phyloP scores from a whole-genome alignment of 2,113 vertebrate species.

The Passer montanus region DNA sequence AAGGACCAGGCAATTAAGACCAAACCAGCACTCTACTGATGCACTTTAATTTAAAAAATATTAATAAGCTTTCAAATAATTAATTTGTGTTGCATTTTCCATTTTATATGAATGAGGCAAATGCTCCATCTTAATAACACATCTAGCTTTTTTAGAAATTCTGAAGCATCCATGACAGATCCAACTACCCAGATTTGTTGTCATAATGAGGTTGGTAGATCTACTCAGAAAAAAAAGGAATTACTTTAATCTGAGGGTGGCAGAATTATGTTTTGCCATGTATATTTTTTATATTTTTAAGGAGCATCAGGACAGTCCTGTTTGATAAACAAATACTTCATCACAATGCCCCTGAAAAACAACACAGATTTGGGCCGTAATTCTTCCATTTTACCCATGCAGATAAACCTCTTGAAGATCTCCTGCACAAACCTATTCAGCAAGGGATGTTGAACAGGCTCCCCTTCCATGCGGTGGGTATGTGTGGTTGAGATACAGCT shows the following conservation, averaged over 20 bases:
- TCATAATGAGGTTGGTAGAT: background rate
- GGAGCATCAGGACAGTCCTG: background rate
- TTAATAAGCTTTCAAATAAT: slow-evolving; percentile 13
- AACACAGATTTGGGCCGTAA: background rate
- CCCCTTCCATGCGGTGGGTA: background rate
- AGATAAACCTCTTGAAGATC: fast-evolving
- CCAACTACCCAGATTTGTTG: background rate
- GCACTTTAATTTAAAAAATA: background rate
- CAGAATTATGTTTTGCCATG: background rate
- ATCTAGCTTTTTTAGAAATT: slow-evolving; percentile 11
- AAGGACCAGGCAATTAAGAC: background rate
- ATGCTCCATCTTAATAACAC: background rate
- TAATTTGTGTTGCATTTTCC: background rate
- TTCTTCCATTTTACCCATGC: background rate
- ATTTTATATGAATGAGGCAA: slow-evolving; percentile 40
- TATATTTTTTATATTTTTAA: background rate
- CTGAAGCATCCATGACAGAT: slow-evolving; percentile 6
- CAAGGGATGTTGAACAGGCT: background rate
- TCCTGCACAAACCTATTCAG: background rate
- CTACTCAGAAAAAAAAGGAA: background rate
- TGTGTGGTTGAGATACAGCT: fast-evolving
- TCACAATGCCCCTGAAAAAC: background rate
- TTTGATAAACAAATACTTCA: background rate
- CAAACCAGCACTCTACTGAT: background rate
- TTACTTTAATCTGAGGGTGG: background rate